phyloP scores from a whole-genome alignment of 2,888 invertebrate genomes.

The Alloscopus bannaensis region DNA sequence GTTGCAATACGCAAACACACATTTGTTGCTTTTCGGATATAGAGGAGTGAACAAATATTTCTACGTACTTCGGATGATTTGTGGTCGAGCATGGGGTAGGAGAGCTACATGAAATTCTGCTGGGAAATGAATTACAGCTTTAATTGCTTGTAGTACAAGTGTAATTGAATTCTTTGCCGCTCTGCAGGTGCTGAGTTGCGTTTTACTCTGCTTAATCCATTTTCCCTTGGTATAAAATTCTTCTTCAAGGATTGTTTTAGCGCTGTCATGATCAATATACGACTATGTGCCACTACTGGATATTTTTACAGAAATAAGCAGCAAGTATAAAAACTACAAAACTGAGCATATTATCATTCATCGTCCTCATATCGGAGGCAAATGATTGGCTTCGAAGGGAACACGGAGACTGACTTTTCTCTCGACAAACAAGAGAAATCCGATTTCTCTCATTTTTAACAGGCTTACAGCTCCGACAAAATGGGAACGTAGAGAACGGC shows the following conservation, averaged over 20 bases:
- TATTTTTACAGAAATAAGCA: no score
- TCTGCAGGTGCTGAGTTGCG: not conserved
- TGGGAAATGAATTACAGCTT: slow-evolving; percentile 54
- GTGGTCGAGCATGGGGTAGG: slow-evolving; percentile 18
- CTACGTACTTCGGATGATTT: slow-evolving; percentile 41
- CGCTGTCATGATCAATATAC: no score
- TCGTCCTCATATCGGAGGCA: slow-evolving; percentile 16
- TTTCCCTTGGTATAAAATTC: not conserved
- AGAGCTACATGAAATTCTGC: slow-evolving; percentile 41
- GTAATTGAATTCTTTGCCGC: slow-evolving; percentile 54
- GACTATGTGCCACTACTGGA: no score
- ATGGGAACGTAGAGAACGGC: no score
- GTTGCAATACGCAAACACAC: slow-evolving; percentile 2
- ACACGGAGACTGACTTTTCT: slow-evolving; percentile 51
- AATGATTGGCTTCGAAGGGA: slow-evolving; percentile 22
- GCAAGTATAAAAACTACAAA: no score
- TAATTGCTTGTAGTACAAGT: slow-evolving; percentile 48
- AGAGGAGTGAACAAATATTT: slow-evolving; percentile 5
- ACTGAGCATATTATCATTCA: slow-evolving; percentile 11
- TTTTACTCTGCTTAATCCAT: slow-evolving; percentile 8
- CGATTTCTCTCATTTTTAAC: slow-evolving; percentile 53
- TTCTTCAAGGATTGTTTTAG: no score
- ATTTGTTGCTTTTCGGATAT: slow-evolving; percentile 22
- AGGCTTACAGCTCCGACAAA: slow-evolving; percentile 41
- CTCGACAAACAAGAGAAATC: slow-evolving; percentile 59